Evolutionary conservation across 2,888 invertebrate species (phyloP), one percentile per base, ranked within the genome.

Genomic region (Drosophila aldrichi): DNA sequence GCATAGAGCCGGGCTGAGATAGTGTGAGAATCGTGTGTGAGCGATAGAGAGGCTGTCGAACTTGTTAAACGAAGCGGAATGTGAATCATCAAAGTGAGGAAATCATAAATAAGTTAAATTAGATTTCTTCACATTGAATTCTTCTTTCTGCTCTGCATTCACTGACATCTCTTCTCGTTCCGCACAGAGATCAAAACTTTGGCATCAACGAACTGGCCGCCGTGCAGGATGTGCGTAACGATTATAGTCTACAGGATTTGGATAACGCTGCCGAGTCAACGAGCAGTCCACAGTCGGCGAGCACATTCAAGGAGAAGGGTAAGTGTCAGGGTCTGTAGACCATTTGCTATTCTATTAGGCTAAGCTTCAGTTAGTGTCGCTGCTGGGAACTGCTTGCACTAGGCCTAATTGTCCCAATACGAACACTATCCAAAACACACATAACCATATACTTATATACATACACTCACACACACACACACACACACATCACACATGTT

Each of bases 241-340:
- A 95, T 29, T 94, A 94, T 74, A 94, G 94, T 71, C 91, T 96
- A 48, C 96, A 96, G 93, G 96, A 96, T 85, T 93, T 95, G 62
- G 94, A 92, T 44, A 91, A 82, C 52, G 81, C 77, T 5, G 72
- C 86, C 48, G 88, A 90, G 55, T 90, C 88, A 10, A 84, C 88
- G 5, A 78, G 93, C 10, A 89, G 88, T 69, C 89, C 92, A 1
- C 93, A 94, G 14, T 94, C 94, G 10, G 92, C 93, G 2, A 93
- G 92, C 41, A 94, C 94, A 49, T 94, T 94, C 81, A 94, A 95
- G 76, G 96, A 96, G 85, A 94, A 95, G 94, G 96, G 96, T 96
- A 93, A 94, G 95, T 20, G 54, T 59, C 63, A 40, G 70, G 58
- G 59, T 43, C 54, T 65, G 51, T 40, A 52, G 54, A 25, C 48